These are phyloP conservation scores for Coluber constrictor DNA, from an alignment of 2,797 vertebrate species.

Conservation along the genomic window DNA sequence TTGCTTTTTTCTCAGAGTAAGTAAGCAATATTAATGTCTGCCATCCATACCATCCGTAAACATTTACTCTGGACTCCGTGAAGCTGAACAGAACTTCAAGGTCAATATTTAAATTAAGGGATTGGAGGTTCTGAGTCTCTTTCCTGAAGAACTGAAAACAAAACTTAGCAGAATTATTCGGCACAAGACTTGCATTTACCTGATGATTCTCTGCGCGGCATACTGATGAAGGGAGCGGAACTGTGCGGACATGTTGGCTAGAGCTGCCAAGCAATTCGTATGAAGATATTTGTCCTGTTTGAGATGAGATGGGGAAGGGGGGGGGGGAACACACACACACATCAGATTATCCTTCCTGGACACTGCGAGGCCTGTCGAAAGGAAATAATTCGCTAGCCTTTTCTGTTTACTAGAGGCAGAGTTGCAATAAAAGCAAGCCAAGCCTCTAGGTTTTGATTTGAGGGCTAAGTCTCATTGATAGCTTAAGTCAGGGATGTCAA, in stretches of 20 bases:
- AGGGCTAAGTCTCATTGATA: not conserved
- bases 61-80: not conserved
- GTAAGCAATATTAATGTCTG: not conserved
- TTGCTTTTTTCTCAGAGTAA: not conserved
- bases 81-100: not conserved
- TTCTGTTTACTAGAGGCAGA: not conserved
- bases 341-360: slow-evolving; percentile 13
- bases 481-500: not conserved
- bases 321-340: not conserved
- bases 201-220: slow-evolving; percentile 97
- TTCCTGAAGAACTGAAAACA: not conserved
- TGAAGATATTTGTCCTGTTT: slow-evolving; percentile 97
- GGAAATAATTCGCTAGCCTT: not conserved
- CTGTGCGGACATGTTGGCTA: slow-evolving; percentile 98
- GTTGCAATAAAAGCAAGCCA: not conserved
- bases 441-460: fast-evolving
- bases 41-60: not conserved
- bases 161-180: slow-evolving; percentile 7
- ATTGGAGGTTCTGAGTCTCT: slow-evolving; percentile 8
- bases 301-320: slow-evolving; percentile 20
- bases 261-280: slow-evolving; percentile 94
- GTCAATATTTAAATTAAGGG: slow-evolving; percentile 19
- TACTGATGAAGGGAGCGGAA: slow-evolving; percentile 97
- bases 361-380: not conserved
- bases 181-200: slow-evolving; percentile 69